Base-by-base conservation (phyloP, 1,140 invertebrate species). In the Aphidius gifuensis region DNA sequence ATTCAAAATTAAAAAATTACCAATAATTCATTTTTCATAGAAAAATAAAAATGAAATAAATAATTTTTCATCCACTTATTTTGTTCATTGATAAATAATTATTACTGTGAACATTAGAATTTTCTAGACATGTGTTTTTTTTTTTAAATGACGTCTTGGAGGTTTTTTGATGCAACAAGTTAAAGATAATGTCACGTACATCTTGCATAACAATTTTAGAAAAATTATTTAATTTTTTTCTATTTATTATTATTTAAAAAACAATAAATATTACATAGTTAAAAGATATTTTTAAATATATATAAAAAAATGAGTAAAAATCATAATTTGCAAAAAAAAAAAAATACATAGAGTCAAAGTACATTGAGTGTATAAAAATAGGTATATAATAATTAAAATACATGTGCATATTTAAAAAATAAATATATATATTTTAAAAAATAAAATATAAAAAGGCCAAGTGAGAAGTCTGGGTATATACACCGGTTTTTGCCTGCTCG, bases 401-500 rank as follows among this genome's bases (percentile, higher is more conserved):
- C 16, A 16, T 16, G 16, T 16, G 23, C 2, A 32, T 32, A 32
- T 32, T 32, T 32, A 32, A 32, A 32, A 32, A 32, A 32, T 32
- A 32, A 32, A 32, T 32, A 32, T 32, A 32, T 32, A 3, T 32
- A 32, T 32, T 55, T 39, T n/a, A 16, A 16, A 16, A 16, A 16
- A 16, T 53, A 39, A 39, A 53, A 53, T 5, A 39, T 39, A 39
- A 39, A 53, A 39, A 55, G 43, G 9, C n/a, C 53, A 40, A 55
- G 39, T 8, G 39, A 39, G 42, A 38, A 40, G 53, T 55, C 43
- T 40, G 53, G 43, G 39, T 38, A 55, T 39, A 39, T 55, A 38
- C 40, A 55, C 53, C 16, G 53, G 53, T 55, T 55, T 55, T 42
- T 39, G 23, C 23, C 23, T 32, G 40, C 44, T 42, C 39, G 58